Conservation (phyloP, 2,113 vertebrate genomes). For the Charadrius vociferus region DNA sequence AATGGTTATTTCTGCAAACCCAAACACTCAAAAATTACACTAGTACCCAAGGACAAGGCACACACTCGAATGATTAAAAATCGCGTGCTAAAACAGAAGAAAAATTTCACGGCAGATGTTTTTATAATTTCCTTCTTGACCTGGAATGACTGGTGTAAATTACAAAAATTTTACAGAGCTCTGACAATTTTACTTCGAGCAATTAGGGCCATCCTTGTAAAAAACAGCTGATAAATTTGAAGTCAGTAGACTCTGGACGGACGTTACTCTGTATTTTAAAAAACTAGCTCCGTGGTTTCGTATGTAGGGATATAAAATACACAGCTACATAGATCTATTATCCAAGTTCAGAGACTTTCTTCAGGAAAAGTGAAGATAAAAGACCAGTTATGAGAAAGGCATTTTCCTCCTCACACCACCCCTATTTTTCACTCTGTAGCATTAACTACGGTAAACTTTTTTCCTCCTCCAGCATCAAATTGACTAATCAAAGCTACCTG, state of each 20-base stretch:
- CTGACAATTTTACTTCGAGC: background rate
- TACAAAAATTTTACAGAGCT: background rate
- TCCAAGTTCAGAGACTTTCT: background rate
- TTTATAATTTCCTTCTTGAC: background rate
- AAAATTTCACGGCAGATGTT: background rate
- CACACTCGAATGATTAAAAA: background rate
- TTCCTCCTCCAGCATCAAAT: background rate
- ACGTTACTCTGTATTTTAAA: background rate
- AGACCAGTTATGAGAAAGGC: background rate
- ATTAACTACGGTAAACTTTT: background rate
- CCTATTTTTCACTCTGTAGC: background rate
- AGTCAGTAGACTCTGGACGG: background rate
- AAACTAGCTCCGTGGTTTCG: background rate
- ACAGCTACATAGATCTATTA: background rate
- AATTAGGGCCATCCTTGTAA: background rate
- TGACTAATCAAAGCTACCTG: background rate
- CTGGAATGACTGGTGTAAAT: background rate
- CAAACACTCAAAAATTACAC: background rate
- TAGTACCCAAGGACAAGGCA: background rate
- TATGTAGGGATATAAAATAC: background rate
- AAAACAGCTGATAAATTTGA: background rate
- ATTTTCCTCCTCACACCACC: background rate
- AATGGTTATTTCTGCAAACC: background rate
- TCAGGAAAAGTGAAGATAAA: background rate
- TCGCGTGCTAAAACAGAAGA: background rate